Evolutionary conservation across 2,888 invertebrate species (phyloP).

Genomic region (Keiferia lycopersicella): DNA sequence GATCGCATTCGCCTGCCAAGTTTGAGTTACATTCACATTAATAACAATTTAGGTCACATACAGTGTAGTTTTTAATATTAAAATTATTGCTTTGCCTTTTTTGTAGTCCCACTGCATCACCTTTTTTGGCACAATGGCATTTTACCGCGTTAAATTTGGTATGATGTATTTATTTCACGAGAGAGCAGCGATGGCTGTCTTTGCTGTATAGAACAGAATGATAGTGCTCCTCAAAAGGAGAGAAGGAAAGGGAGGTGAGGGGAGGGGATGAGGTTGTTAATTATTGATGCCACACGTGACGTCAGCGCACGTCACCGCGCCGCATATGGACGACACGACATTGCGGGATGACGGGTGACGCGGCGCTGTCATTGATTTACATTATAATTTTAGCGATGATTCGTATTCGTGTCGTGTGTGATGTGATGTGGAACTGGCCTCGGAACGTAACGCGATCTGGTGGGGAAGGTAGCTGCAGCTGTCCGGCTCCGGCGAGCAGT

Average conservation of each 20-base stretch:
- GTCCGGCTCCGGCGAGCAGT: background rate
- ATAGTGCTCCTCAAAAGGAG: background rate
- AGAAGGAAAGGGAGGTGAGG: background rate
- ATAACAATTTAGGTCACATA: background rate
- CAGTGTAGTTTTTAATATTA: background rate
- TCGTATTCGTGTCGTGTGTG: background rate
- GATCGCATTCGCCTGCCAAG: background rate
- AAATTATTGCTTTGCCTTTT: background rate
- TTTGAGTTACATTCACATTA: slow-evolving; percentile 1
- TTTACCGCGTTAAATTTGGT: background rate
- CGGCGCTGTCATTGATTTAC: background rate
- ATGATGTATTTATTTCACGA: background rate
- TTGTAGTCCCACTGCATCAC: background rate
- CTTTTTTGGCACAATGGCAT: slow-evolving; percentile 7
- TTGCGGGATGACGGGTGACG: background rate
- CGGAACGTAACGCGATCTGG: background rate
- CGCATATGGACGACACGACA: background rate
- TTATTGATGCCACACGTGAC: background rate
- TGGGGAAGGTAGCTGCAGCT: background rate
- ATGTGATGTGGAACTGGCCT: background rate
- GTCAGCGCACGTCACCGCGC: background rate
- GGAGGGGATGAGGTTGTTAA: too few relatives aligned
- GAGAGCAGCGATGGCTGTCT: background rate
- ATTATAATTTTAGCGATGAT: background rate
- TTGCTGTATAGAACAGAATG: background rate